Conservation (phyloP, 2,113 vertebrate genomes). For the Phrynosoma blainvillii region DNA sequence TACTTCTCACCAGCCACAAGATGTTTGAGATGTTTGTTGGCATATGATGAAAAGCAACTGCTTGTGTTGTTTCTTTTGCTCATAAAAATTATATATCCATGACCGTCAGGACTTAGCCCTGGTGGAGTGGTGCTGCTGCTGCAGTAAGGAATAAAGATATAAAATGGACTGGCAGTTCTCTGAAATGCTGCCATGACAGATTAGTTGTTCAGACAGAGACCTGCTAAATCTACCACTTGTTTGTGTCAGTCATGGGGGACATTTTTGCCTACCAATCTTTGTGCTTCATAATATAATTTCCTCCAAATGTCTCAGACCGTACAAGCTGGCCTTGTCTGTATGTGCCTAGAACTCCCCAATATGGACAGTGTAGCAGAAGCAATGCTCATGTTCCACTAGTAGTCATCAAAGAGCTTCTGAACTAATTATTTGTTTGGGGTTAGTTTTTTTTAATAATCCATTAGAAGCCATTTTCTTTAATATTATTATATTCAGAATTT, state of each 20-base stretch:
- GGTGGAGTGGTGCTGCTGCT: not conserved
- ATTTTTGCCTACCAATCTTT: rapidly evolving
- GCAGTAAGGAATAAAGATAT: not conserved
- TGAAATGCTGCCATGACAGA: conserved; percentile 43
- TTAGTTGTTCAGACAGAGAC: conserved; percentile 40
- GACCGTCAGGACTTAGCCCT: conserved; percentile 27
- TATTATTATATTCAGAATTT: not conserved
- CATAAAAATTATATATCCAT: not conserved
- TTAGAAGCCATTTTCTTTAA: conserved; percentile 9
- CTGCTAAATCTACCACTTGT: conserved; percentile 39
- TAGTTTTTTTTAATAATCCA: conserved; percentile 21
- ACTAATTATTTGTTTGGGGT: conserved; percentile 43
- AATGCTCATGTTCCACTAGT: conserved; percentile 22
- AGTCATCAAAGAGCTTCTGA: conserved; percentile 25
- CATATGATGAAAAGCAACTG: not conserved
- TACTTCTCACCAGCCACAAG: conserved; percentile 54
- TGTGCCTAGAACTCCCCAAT: not conserved
- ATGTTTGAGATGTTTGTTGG: conserved; percentile 56
- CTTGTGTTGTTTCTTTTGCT: conserved; percentile 12
- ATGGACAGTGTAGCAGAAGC: not conserved
- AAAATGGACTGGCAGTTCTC: conserved; percentile 36
- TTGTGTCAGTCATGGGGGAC: conserved; percentile 13
- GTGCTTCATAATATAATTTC: not conserved
- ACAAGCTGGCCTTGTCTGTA: not conserved
- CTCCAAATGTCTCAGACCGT: not conserved